phyloP scores from a whole-genome alignment of 2,113 vertebrate species.

The Proterorhinus semilunaris region DNA sequence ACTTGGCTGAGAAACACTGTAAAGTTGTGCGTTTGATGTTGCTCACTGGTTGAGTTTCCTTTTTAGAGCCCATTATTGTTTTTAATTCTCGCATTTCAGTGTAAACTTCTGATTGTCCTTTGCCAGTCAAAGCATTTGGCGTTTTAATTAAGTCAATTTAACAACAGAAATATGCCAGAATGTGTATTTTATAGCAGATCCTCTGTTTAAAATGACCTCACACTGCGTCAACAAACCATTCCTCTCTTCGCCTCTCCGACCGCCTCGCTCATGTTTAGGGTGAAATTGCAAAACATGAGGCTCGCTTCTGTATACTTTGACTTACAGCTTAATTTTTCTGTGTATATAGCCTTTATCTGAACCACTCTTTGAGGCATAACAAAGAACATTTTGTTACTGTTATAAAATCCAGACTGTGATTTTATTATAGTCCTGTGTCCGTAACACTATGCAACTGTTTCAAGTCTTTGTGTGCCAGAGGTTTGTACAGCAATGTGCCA shows the following conservation, averaged over 20 bases:
- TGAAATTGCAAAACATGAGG: conserved; percentile 20
- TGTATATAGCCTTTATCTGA: conserved; percentile 54
- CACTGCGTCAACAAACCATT: conserved; percentile 49
- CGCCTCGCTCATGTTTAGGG: conserved; percentile 11
- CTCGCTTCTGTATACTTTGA: conserved; percentile 12
- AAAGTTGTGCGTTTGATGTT: conserved; percentile 45
- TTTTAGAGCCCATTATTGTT: conserved; percentile 36
- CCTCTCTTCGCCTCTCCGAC: conserved; percentile 37
- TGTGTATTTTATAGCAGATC: conserved; percentile 6
- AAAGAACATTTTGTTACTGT: conserved; percentile 51
- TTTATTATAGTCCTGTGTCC: neutral
- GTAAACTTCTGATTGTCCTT: conserved; percentile 11
- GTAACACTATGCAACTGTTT: conserved; percentile 52
- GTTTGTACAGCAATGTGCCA: conserved; percentile 24
- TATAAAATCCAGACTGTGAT: conserved; percentile 34
- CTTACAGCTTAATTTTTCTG: conserved; percentile 28
- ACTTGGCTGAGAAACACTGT: conserved; percentile 43
- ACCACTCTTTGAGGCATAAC: conserved; percentile 56
- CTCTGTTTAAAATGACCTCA: conserved; percentile 11
- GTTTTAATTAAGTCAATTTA: neutral
- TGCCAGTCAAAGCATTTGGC: conserved; percentile 13
- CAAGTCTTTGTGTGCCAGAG: conserved; percentile 28
- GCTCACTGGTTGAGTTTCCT: conserved; percentile 77
- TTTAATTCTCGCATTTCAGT: conserved; percentile 31
- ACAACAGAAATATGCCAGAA: neutral